Percentiles rank a stretch among this genome's conserved stretches.
Evolutionary conservation across 1,140 invertebrate genomes (phyloP).

Genomic region (Physella acuta): DNA sequence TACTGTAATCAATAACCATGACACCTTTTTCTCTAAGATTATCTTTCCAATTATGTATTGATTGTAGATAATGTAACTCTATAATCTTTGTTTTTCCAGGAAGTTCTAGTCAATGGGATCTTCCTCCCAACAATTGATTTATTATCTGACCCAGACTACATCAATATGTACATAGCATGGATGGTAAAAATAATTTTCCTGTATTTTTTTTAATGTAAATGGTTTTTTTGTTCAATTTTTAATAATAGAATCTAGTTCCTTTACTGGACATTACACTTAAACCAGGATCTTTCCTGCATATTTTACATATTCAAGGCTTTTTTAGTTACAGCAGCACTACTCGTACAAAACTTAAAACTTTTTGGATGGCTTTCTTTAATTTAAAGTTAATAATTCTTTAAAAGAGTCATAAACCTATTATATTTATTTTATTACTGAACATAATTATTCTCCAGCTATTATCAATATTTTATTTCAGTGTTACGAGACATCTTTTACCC

Average conservation of each 20-base stretch:
- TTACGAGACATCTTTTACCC: conserved; percentile 73
- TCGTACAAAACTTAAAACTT: not conserved
- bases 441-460: not conserved
- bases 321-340: not conserved
- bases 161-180: conserved; percentile 89
- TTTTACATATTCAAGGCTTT: no score
- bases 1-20: no score
- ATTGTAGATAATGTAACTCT: no score
- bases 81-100: conserved; percentile 63
- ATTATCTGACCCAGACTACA: conserved; percentile 89
- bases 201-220: no score
- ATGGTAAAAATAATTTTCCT: no score
- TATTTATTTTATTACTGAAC: not conserved
- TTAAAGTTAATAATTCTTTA: not conserved
- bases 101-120: conserved; percentile 79
- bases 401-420: not conserved
- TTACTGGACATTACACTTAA: no score
- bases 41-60: no score
- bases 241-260: no score
- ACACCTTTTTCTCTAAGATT: no score
- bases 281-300: no score
- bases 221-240: no score
- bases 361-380: not conserved
- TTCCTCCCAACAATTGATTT: conserved; percentile 78
- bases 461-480: conserved; percentile 69